These are phyloP conservation scores for Rhizoglyphus robini DNA, from an alignment of 1,140 invertebrate species.

Conservation along the genomic window DNA sequence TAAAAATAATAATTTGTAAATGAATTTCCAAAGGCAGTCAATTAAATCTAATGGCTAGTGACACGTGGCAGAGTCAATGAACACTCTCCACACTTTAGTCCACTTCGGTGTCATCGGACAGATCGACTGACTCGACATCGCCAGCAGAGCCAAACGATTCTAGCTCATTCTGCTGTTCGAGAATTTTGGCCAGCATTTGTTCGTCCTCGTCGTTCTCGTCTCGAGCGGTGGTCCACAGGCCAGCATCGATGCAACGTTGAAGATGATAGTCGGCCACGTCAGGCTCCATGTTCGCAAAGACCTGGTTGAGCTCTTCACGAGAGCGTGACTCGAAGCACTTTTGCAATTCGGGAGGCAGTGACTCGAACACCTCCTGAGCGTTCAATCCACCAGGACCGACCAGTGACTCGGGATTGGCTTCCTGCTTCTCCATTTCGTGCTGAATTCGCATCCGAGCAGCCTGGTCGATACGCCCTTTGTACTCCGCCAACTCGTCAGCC, in stretches of 20 bases:
- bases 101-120: no score
- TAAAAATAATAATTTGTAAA: no score
- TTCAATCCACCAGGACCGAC: slow-evolving; percentile 93
- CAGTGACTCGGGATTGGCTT: slow-evolving; percentile 68
- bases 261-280: slow-evolving; percentile 86
- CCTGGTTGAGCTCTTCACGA: slow-evolving; percentile 69
- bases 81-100: no score
- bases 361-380: slow-evolving; percentile 90
- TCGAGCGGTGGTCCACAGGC: slow-evolving; percentile 84
- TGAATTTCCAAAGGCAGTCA: no score
- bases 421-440: slow-evolving; percentile 58
- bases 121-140: no score
- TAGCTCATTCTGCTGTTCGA: no score
- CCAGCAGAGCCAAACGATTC: no score
- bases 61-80: no score
- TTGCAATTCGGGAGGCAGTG: slow-evolving; percentile 61
- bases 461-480: slow-evolving; percentile 72
- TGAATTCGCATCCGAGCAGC: slow-evolving; percentile 76
- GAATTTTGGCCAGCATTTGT: neutral
- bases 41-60: no score
- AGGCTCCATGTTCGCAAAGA: slow-evolving; percentile 71
- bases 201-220: slow-evolving; percentile 32
- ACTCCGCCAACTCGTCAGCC: slow-evolving; percentile 76
- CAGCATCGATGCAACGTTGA: slow-evolving; percentile 92
- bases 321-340: slow-evolving; percentile 64